These are phyloP conservation scores for Phoxinus dragarum DNA, from an alignment of 2,797 vertebrate genomes.

Conservation along the genomic window DNA sequence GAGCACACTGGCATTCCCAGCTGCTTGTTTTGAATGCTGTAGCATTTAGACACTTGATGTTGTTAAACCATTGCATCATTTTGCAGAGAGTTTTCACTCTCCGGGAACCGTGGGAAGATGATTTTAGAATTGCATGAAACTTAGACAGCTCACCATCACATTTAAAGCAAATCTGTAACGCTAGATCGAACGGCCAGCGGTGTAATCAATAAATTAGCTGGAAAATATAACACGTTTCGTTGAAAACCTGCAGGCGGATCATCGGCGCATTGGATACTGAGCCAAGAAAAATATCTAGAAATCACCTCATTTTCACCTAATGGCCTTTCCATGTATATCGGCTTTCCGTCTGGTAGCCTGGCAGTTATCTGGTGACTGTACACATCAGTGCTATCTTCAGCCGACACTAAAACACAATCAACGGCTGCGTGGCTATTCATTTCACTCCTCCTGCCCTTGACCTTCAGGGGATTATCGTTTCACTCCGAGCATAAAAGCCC, in stretches of 20 bases:
- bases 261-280: not conserved
- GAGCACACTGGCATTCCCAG: slow-evolving; percentile 39
- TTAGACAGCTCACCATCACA: not conserved
- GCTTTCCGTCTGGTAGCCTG: slow-evolving; percentile 25
- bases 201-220: slow-evolving; percentile 15
- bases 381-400: slow-evolving; percentile 41
- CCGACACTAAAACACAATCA: slow-evolving; percentile 65
- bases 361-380: slow-evolving; percentile 47
- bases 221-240: not conserved
- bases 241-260: not conserved
- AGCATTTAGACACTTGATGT: slow-evolving; percentile 20
- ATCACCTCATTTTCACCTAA: slow-evolving; percentile 40
- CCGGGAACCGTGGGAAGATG: not conserved
- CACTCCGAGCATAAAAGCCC: slow-evolving; percentile 77
- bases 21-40: slow-evolving; percentile 63
- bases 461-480: slow-evolving; percentile 81
- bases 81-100: slow-evolving; percentile 16
- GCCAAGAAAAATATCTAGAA: not conserved
- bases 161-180: not conserved
- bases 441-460: slow-evolving; percentile 74
- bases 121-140: slow-evolving; percentile 8
- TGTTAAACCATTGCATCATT: slow-evolving; percentile 35
- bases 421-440: slow-evolving; percentile 69
- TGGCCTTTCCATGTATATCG: slow-evolving; percentile 42
- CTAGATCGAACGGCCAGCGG: not conserved